Conservation (phyloP, 2,797 vertebrate genomes). For the Psittacula derbiana region DNA sequence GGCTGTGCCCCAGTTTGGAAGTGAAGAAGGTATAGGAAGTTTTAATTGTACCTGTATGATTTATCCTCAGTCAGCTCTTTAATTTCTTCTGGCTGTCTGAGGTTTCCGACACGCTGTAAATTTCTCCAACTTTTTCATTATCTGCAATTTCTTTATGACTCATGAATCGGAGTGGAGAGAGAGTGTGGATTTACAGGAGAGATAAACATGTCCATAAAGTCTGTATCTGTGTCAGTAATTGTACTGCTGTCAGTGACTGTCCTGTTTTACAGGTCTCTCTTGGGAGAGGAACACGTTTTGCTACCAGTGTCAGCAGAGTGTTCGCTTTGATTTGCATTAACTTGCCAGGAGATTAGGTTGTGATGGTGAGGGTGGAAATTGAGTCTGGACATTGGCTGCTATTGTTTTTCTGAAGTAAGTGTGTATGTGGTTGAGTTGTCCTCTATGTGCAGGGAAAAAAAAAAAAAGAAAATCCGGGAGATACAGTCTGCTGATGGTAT, state of each 20-base stretch:
- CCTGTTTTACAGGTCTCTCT: conserved; percentile 83
- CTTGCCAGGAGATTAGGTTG: conserved; percentile 72
- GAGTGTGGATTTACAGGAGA: conserved; percentile 84
- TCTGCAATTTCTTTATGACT: conserved; percentile 86
- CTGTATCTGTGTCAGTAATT: conserved; percentile 85
- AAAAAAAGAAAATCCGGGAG: background rate
- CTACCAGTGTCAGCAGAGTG: conserved; percentile 68
- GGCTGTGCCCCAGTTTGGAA: conserved; percentile 78
- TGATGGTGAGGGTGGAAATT: conserved; percentile 58
- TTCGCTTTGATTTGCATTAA: conserved; percentile 78
- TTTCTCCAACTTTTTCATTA: conserved; percentile 88
- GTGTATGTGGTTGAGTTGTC: background rate
- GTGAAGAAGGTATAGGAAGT: conserved; percentile 78
- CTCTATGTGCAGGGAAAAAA: background rate
- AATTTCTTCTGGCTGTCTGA: conserved; percentile 86
- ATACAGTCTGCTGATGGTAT: background rate
- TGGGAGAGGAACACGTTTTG: conserved; percentile 74
- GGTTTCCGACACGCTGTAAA: conserved; percentile 86
- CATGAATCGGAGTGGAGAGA: conserved; percentile 83
- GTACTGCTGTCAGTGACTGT: conserved; percentile 84
- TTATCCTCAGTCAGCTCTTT: conserved; percentile 85
- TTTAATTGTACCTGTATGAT: conserved; percentile 84
- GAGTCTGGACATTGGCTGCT: conserved; percentile 52
- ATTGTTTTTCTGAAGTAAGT: conserved; percentile 28
- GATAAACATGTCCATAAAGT: conserved; percentile 87